Conservation (phyloP, 53 echinoderm and acorn worm genomes). For the Antedon mediterranea region DNA sequence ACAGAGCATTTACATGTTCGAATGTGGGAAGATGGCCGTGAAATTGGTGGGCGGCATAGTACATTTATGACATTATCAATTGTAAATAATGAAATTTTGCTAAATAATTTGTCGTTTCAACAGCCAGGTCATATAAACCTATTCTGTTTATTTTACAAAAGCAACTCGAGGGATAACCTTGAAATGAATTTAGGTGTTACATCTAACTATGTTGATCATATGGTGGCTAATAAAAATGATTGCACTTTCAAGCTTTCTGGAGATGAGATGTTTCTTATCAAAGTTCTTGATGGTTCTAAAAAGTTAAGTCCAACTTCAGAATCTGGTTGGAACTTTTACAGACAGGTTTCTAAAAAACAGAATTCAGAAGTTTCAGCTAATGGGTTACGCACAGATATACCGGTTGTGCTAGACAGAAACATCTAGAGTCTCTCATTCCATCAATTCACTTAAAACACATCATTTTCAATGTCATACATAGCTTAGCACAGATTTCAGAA, state of each 20-base stretch:
- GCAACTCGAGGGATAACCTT: constrained; percentile 51
- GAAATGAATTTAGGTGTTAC: too few species aligned
- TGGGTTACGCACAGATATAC: constrained; percentile 23
- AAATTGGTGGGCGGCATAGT: constrained; percentile 32
- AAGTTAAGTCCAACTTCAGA: constrained; percentile 24
- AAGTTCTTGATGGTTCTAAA: constrained; percentile 39
- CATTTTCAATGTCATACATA: constrained; percentile 38
- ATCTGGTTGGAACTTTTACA: too few species aligned
- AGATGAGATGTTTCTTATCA: constrained; percentile 50
- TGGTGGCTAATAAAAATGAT: too few species aligned
- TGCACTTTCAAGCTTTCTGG: constrained; percentile 28
- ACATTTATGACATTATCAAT: constrained; percentile 23
- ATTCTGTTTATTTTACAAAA: constrained; percentile 45
- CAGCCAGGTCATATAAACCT: constrained; percentile 34
- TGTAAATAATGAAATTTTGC: constrained; percentile 17
- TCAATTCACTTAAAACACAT: constrained; percentile 26
- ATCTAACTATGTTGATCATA: too few species aligned
- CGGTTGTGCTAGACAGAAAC: constrained; percentile 19
- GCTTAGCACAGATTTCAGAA: constrained; percentile 35
- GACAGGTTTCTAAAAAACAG: too few species aligned
- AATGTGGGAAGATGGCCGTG: constrained; percentile 40
- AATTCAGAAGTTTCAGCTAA: not conserved
- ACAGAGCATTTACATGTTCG: constrained; percentile 7
- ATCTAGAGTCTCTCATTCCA: constrained; percentile 21
- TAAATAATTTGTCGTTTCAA: constrained; percentile 27